phyloP scores from a whole-genome alignment of 2,888 invertebrate genomes.

The Iselma pallidipennis region DNA sequence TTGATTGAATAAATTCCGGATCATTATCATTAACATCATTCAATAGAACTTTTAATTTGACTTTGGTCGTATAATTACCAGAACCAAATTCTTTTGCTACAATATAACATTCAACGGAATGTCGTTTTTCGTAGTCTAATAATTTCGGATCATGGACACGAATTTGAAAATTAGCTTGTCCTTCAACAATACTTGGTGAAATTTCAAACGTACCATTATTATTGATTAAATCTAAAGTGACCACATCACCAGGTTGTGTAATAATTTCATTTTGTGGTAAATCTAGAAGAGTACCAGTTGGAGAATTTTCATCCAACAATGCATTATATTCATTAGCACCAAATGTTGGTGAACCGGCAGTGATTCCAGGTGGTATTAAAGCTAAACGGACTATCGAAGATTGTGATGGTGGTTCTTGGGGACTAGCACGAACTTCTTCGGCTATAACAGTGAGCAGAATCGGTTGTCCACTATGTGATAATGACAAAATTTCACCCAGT shows the following conservation, averaged over 20 bases:
- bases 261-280: slow-evolving; percentile 46
- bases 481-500: slow-evolving; percentile 76
- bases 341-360: slow-evolving; percentile 47
- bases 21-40: slow-evolving; percentile 88
- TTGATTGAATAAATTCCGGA: slow-evolving; percentile 74
- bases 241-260: slow-evolving; percentile 65
- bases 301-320: slow-evolving; percentile 78
- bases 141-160: slow-evolving; percentile 79
- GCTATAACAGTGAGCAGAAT: slow-evolving; percentile 83
- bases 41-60: slow-evolving; percentile 78
- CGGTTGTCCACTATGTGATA: slow-evolving; percentile 81
- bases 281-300: slow-evolving; percentile 74
- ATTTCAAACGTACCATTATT: slow-evolving; percentile 91
- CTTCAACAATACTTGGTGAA: slow-evolving; percentile 79
- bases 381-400: slow-evolving; percentile 83
- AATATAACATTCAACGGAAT: slow-evolving; percentile 72
- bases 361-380: slow-evolving; percentile 62
- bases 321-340: slow-evolving; percentile 66
- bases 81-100: slow-evolving; percentile 80
- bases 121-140: slow-evolving; percentile 82
- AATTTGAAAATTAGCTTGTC: slow-evolving; percentile 71
- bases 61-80: slow-evolving; percentile 72
- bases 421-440: slow-evolving; percentile 77
- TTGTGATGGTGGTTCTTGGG: slow-evolving; percentile 67
- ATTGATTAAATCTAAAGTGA: slow-evolving; percentile 74